Evolutionary conservation across 1,140 invertebrate species (phyloP), one percentile per base, ranked within the genome.

Genomic region (Heliothis virescens): DNA sequence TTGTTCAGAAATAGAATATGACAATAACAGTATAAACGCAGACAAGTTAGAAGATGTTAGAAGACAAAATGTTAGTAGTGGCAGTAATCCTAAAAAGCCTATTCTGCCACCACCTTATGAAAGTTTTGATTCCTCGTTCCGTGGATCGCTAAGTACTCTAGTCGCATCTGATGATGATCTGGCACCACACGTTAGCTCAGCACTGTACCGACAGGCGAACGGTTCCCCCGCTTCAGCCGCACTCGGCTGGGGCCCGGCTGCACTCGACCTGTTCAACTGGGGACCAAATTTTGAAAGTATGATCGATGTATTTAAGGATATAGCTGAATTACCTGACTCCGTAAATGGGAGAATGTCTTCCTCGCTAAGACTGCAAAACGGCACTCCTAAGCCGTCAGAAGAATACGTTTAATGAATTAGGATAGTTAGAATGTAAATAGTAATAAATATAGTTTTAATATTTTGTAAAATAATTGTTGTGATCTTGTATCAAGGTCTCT

Each of bases 1-100:
- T 0, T 99, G 98, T 94, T 99, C 98, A 0, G 98, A 99, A 95
- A 99, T 99, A 89, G 99, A 99, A 92, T 99, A 99, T 91, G 98
- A 99, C 86, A 98, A 98, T 87, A 97, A 97, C 81, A 98, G 97
- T 82, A 94, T 98, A 21, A 97, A 96, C 16, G 97, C 97, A 10
- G 97, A 98, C 88, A 98, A 98, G 92, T 95, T 97, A 41, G 96
- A 96, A 82, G 95, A 96, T 63, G 95, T 96, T 69, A 93, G 96
- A 85, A 92, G 96, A 80, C 95, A 93, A 69, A 96, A 96, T 84
- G 95, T 96, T 21, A 95, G 95, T 92, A 92, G 94, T 81, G 91
- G 94, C 87, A 94, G 87, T 91, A 96, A 87, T 94, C 93, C 96
- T 16, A 96, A 96, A 85, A 96, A 97, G 10, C 96, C 97, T 0